Base-by-base conservation (phyloP, 2,888 invertebrate species). In the Microctonus aethiopoides region DNA sequence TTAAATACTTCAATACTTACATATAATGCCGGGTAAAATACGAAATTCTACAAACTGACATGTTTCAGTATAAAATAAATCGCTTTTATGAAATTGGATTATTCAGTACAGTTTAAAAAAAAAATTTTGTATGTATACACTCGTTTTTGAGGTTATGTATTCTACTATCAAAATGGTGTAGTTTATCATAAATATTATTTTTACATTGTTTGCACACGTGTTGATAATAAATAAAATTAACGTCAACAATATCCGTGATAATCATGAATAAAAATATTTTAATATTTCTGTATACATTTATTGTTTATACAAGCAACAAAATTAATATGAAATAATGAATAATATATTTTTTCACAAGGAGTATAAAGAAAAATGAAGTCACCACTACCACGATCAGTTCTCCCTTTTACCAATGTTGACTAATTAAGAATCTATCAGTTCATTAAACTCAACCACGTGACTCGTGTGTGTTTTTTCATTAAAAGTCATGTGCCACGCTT, bases 21-120 rank as follows among this genome's bases (percentile, higher is more conserved):
- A 57, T 46, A 16, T 46, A 32, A 29, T 69, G 56, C 16, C 68
- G 56, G 16, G 41, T 59, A 1, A 63, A 63, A 5, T 16, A 6
- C 7, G 76, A 62, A 66, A 80, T 76, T 65, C 72, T 77, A 39
- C 70, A 74, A 61, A 74, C 46, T 41, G 74, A 74, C 80, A 81
- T 80, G 16, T 60, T 73, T 66, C 46, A 34, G 6, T 57, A 32
- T 64, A 46, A 56, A 63, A 57, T 66, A 70, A 67, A 62, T 52
- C 29, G 36, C 41, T 61, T 56, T n/a, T 10, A 26, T 39, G 24
- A 24, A 56, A 68, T 65, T 61, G 13, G 66, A 66, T 65, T 51
- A 9, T 34, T 24, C 10, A 22, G 13, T 56, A 24, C 26, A 5
- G 26, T 0, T 29, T 5, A 13, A 9, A 24, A 7, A 26, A 20